These are phyloP conservation scores for Alentia gelatinosa DNA, from an alignment of 2,888 invertebrate genomes.

Conservation along the genomic window DNA sequence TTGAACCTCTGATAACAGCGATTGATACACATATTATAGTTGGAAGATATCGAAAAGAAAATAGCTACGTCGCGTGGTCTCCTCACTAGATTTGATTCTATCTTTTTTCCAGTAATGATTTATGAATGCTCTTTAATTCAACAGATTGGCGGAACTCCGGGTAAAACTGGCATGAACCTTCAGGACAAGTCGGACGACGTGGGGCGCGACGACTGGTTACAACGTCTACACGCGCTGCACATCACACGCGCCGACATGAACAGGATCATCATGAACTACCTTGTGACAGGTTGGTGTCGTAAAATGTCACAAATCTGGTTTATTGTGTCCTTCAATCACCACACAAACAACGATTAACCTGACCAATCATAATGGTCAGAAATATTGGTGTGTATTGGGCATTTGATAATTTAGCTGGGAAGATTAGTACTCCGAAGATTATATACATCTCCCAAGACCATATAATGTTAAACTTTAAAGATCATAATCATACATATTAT, in stretches of 20 bases:
- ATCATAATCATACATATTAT: not conserved
- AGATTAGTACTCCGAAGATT: no score
- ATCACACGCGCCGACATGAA: constrained; percentile 96
- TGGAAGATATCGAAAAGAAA: no score
- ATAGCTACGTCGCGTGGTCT: no score
- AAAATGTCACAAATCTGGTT: no score
- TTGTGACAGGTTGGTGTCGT: constrained; percentile 66
- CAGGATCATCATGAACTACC: constrained; percentile 97
- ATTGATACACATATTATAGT: no score
- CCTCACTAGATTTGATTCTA: not conserved
- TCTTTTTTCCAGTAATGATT: not conserved
- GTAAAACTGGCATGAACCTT: constrained; percentile 47
- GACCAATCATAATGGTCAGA: no score
- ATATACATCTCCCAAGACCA: no score
- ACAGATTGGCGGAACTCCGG: constrained; percentile 42
- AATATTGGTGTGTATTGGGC: no score
- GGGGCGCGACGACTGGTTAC: constrained; percentile 86
- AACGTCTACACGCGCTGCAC: constrained; percentile 87
- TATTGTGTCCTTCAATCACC: no score
- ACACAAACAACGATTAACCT: no score
- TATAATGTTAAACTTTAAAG: not conserved
- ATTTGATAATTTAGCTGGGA: no score
- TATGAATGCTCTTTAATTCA: not conserved
- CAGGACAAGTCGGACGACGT: constrained; percentile 63
- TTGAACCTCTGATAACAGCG: no score